Evolutionary conservation across 2,113 vertebrate genomes (phyloP).

Genomic region (Embiotoca jacksoni): DNA sequence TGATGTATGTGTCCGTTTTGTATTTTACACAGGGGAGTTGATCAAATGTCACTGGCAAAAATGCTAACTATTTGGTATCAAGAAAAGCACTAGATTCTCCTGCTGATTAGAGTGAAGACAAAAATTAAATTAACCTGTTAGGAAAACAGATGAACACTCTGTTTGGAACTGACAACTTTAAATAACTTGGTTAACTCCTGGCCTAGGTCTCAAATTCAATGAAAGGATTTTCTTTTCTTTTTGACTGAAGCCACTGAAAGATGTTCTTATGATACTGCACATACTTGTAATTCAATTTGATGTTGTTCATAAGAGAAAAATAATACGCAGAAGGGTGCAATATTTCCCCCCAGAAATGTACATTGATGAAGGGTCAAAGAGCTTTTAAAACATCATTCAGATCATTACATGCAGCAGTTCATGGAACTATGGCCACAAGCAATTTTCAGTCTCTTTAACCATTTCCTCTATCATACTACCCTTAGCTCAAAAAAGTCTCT

Average conservation of each 20-base stretch:
- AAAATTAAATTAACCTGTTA: constrained; percentile 7
- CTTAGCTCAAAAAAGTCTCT: neutral
- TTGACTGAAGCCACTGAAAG: neutral
- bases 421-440: neutral
- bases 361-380: neutral
- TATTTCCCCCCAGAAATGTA: constrained; percentile 2
- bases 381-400: neutral
- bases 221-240: too few relatives aligned
- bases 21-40: constrained; percentile 33
- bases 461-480: neutral
- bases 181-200: constrained; percentile 13
- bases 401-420: neutral
- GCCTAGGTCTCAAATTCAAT: neutral
- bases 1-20: constrained; percentile 24
- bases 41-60: constrained; percentile 39
- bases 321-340: too few relatives aligned
- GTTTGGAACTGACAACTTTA: constrained; percentile 19
- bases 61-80: constrained; percentile 18
- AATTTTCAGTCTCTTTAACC: neutral
- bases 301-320: neutral
- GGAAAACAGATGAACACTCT: constrained; percentile 5
- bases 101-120: constrained; percentile 11
- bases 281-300: neutral
- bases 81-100: neutral
- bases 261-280: constrained; percentile 1